Percentiles rank a stretch among this genome's conserved stretches.
These are phyloP conservation scores for Mycteria americana DNA, from an alignment of 2,797 vertebrate genomes.

Conservation along the genomic window DNA sequence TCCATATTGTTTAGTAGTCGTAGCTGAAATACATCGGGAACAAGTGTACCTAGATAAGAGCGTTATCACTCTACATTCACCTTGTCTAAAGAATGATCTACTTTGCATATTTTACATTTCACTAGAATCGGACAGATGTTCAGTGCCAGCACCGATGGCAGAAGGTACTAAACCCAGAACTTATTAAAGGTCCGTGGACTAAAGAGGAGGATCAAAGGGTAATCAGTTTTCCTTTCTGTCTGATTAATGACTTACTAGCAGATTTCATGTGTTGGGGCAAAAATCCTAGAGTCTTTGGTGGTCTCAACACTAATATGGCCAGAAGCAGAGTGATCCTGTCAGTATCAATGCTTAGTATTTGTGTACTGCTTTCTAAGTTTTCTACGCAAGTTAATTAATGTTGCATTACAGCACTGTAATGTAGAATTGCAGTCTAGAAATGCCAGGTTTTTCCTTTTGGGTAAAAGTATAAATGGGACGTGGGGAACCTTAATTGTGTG, in stretches of 20 bases:
- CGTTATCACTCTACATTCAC: background rate
- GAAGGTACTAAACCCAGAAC: slow-evolving; percentile 97
- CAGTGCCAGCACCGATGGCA: slow-evolving; percentile 99
- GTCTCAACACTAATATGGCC: background rate
- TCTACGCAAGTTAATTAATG: background rate
- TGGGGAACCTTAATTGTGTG: background rate
- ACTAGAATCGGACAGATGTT: slow-evolving; percentile 95
- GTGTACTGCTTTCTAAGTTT: background rate
- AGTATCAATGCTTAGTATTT: background rate
- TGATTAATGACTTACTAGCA: background rate
- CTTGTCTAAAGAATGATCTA: background rate
- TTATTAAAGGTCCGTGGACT: slow-evolving; percentile 99
- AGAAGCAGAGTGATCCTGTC: background rate
- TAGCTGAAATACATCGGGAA: background rate
- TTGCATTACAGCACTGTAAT: background rate
- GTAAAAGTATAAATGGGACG: slow-evolving; percentile 25
- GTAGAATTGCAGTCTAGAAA: background rate
- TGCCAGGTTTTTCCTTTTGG: background rate
- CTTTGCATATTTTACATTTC: slow-evolving; percentile 27
- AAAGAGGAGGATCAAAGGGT: slow-evolving; percentile 99
- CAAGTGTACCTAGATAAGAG: background rate
- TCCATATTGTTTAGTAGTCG: background rate
- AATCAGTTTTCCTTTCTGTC: slow-evolving; percentile 59
- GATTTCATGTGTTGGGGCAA: background rate
- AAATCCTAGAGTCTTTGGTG: background rate